These are phyloP conservation scores for Perizoma flavofasciatum DNA, from an alignment of 2,888 invertebrate genomes.

Conservation along the genomic window DNA sequence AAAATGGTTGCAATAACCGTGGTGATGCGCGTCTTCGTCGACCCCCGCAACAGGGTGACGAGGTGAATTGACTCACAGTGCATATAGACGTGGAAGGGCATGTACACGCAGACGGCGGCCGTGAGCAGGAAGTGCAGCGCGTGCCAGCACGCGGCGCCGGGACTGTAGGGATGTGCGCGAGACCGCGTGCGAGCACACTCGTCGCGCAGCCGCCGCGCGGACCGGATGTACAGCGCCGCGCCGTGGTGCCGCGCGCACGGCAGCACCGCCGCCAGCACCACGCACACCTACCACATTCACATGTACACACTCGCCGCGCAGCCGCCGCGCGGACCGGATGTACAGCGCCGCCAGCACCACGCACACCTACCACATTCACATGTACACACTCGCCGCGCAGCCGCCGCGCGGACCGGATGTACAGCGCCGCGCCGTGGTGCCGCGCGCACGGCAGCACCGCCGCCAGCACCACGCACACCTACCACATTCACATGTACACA, in stretches of 20 bases:
- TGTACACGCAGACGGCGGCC: conserved; percentile 46
- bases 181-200: conserved; percentile 49
- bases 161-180: conserved; percentile 62
- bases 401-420: too few species aligned
- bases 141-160: conserved; percentile 56
- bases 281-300: conserved; percentile 22
- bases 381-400: too few species aligned
- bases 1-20: too few species aligned
- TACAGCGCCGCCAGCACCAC: conserved; percentile 7
- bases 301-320: conserved; percentile 36
- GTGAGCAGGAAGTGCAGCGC: conserved; percentile 43
- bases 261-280: conserved; percentile 34
- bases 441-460: too few species aligned
- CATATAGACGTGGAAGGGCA: conserved; percentile 60
- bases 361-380: not conserved
- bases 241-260: conserved; percentile 58
- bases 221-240: conserved; percentile 48
- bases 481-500: not conserved
- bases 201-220: conserved; percentile 48
- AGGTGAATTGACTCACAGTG: conserved; percentile 49
- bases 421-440: too few species aligned
- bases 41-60: too few species aligned
- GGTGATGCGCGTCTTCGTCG: too few species aligned
- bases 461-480: conserved; percentile 13
- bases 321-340: conserved; percentile 15